Base-by-base conservation (phyloP, 2,888 invertebrate species). In the Dimorphilus gyrociliatus region DNA sequence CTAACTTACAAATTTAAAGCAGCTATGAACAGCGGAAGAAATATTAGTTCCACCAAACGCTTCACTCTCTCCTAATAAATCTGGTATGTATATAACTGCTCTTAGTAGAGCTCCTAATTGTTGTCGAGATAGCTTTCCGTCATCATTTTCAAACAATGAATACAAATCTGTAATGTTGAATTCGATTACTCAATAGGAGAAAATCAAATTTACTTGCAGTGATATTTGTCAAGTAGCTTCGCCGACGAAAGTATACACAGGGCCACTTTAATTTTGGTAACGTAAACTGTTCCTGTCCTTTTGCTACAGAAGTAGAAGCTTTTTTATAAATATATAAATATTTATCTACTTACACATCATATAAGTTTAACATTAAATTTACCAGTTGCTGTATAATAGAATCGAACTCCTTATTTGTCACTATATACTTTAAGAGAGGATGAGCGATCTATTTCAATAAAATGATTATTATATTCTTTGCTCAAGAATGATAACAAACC, bases 21-120 rank as follows among this genome's bases (percentile, higher is more conserved):
- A 81, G 42, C 71, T 71, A 39, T 78, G 74, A 31, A 80, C 69
- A 40, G 78, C 74, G 12, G 68, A 64, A 42, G 73, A 70, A 15
- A 78, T 69, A 31, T 70, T 58, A 39, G 72, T 70, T 34, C 69
- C 66, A 17, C 73, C 74, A 62, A 73, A 75, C 18, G 69, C 68
- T 14, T 67, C 65, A 38, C 68, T 50, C 33, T 61, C 60, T 19
- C 52, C 50, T 10, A 63, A 37, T 28, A 54, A 36, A 26, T 58
- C 56, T 29, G 60, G 51, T 16, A 62, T 41, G 57, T 60, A 41
- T 18, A n/a, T n/a, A n/a, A n/a, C n/a, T n/a, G n/a, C n/a, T n/a
- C n/a, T n/a, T n/a, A n/a, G n/a, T n/a, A n/a, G n/a, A n/a, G n/a
- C n/a, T n/a, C n/a, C n/a, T n/a, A n/a, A n/a, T n/a, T n/a, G n/a